phyloP scores from a whole-genome alignment of 2,113 vertebrate genomes.

The Jacana jacana region DNA sequence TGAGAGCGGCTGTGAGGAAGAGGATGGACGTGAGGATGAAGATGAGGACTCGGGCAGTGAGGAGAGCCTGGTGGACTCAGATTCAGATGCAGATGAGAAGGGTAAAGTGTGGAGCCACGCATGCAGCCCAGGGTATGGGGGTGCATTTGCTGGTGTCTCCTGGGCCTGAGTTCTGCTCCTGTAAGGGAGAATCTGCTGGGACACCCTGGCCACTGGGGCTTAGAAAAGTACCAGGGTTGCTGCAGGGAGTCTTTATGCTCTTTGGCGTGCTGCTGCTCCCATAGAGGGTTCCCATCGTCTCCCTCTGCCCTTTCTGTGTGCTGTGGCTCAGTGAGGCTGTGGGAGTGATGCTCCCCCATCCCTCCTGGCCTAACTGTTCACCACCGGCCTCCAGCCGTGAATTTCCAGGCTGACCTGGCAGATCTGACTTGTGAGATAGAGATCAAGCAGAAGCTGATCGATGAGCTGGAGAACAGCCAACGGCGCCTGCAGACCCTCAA shows the following conservation, averaged over 20 bases:
- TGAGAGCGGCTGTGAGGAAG: conserved; percentile 93
- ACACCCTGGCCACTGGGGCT: rapidly evolving
- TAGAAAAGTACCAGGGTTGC: background rate
- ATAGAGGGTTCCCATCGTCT: background rate
- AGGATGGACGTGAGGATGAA: conserved; percentile 86
- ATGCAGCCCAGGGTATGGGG: background rate
- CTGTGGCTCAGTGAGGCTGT: background rate
- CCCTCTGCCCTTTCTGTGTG: background rate
- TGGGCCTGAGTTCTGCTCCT: background rate
- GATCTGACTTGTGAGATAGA: conserved; percentile 97
- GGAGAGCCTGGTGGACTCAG: conserved; percentile 92
- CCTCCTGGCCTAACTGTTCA: background rate
- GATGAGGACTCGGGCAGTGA: conserved; percentile 92
- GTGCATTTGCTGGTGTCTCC: background rate
- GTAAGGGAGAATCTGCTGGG: background rate
- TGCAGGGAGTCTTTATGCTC: background rate
- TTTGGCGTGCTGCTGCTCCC: background rate
- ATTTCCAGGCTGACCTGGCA: conserved; percentile 91
- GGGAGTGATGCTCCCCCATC: background rate
- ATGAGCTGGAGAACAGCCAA: conserved; percentile 97
- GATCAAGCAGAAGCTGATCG: conserved; percentile 98
- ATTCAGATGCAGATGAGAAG: conserved; percentile 93
- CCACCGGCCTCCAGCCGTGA: conserved; percentile 72
- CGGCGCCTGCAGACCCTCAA: conserved; percentile 91
- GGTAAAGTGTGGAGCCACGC: conserved; percentile 58